phyloP scores from a whole-genome alignment of 1,140 invertebrate species.

The Triops longicaudatus region DNA sequence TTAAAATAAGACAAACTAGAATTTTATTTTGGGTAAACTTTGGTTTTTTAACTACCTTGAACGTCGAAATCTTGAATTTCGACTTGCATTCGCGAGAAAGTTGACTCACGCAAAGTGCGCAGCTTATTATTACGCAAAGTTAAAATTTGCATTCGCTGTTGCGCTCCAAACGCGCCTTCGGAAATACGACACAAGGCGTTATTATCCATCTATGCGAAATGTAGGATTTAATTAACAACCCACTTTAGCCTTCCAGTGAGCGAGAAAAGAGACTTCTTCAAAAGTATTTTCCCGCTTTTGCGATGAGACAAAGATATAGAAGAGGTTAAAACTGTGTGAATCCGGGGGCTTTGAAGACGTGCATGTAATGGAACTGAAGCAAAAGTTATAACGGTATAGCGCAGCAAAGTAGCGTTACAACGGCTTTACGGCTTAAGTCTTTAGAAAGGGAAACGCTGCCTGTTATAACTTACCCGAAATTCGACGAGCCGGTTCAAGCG shows the following conservation, averaged over 20 bases:
- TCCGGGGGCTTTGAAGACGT: not conserved
- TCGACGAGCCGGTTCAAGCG: conserved; percentile 74
- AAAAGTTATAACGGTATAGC: not conserved
- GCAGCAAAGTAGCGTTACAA: not conserved
- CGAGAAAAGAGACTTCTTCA: too few species aligned
- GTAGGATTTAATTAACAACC: conserved; percentile 34
- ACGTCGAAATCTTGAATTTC: not conserved
- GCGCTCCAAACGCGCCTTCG: conserved; percentile 64
- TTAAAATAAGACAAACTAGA: not conserved
- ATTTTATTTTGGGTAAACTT: not conserved
- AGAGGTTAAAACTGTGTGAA: not conserved
- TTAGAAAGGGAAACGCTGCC: conserved; percentile 13
- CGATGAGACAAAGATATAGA: too few species aligned
- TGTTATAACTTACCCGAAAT: conserved; percentile 48
- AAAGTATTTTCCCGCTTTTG: too few species aligned
- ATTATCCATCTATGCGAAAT: conserved; percentile 47
- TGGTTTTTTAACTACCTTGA: not conserved
- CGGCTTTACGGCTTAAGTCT: too few species aligned
- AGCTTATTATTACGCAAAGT: conserved; percentile 69
- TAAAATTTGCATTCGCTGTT: conserved; percentile 68
- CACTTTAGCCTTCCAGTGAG: conserved; percentile 47
- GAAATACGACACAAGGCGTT: conserved; percentile 42
- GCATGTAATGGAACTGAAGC: conserved; percentile 6
- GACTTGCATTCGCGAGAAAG: conserved; percentile 44
- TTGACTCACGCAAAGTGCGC: conserved; percentile 59